These are phyloP conservation scores for Lagria hirta DNA, from an alignment of 2,888 invertebrate genomes.

Conservation along the genomic window DNA sequence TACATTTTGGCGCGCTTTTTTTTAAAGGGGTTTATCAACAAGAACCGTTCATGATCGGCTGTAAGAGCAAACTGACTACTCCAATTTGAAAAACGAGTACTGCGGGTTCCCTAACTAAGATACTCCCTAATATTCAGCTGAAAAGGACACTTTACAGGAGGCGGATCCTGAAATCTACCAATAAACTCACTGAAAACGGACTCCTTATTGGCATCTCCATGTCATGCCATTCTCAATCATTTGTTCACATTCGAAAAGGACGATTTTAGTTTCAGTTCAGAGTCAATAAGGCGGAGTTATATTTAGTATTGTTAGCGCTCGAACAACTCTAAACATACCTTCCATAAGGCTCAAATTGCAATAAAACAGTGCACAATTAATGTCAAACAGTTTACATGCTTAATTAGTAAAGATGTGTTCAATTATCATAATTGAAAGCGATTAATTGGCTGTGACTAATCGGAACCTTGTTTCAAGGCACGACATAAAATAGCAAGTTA, in stretches of 20 bases:
- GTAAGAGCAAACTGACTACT: conserved; percentile 52
- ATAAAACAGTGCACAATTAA: conserved; percentile 42
- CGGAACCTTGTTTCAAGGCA: conserved; percentile 37
- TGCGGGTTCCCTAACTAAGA: conserved; percentile 48
- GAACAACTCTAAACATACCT: conserved; percentile 31
- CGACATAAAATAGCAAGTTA: conserved; percentile 40
- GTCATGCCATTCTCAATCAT: conserved; percentile 53
- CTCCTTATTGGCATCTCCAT: conserved; percentile 58
- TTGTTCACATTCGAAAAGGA: conserved; percentile 19
- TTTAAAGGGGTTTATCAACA: conserved; percentile 22
- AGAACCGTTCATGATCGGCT: conserved; percentile 45
- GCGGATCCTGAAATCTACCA: conserved; percentile 62
- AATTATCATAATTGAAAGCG: conserved; percentile 55
- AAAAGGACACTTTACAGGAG: conserved; percentile 49
- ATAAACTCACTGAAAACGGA: conserved; percentile 63
- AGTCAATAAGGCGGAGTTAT: conserved; percentile 37
- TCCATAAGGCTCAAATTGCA: conserved; percentile 37
- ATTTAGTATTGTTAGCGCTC: conserved; percentile 29
- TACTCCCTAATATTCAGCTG: conserved; percentile 54
- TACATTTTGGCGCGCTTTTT: conserved; percentile 28
- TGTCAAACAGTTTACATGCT: conserved; percentile 53
- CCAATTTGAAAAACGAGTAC: conserved; percentile 51
- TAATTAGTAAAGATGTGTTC: conserved; percentile 56
- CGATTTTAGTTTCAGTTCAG: conserved; percentile 21
- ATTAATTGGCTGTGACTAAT: conserved; percentile 52